A percentile compares a stretch with the other conserved stretches of the same genome.
Conservation (phyloP, 2,113 vertebrate genomes). For the Ctenomys sociabilis region DNA sequence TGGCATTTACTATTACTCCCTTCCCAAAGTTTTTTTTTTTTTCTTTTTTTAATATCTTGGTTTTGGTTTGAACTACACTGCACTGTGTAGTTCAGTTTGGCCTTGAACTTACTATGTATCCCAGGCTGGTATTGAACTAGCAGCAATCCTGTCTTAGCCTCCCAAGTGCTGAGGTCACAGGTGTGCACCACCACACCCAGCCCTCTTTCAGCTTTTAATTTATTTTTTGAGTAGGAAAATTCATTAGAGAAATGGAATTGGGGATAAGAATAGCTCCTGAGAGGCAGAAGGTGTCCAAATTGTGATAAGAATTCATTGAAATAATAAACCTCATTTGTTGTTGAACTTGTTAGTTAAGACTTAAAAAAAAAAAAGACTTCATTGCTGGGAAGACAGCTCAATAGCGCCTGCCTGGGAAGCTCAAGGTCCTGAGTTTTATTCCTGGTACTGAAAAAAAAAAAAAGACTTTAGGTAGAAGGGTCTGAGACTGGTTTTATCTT, state of each 20-base stretch:
- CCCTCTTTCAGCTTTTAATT: not conserved
- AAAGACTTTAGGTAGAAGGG: not conserved
- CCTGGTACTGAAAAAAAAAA: too few species aligned
- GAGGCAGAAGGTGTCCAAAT: not conserved
- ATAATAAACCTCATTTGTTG: conserved; percentile 11
- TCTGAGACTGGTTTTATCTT: conserved; percentile 42
- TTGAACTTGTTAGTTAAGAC: conserved; percentile 26
- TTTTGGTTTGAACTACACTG: too few species aligned
- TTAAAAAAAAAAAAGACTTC: too few species aligned
- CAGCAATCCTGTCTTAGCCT: not conserved
- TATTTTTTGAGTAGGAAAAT: not conserved
- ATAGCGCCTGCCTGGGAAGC: too few species aligned
- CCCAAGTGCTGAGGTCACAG: not conserved
- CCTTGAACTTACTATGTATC: not conserved
- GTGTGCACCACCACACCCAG: not conserved
- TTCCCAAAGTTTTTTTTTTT: not conserved
- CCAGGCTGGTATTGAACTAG: not conserved
- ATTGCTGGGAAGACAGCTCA: too few species aligned
- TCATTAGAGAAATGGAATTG: not conserved
- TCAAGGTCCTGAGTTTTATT: too few species aligned
- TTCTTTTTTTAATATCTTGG: not conserved
- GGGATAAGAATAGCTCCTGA: not conserved
- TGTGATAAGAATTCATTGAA: conserved; percentile 20
- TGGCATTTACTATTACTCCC: not conserved
- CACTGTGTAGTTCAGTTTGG: not conserved